phyloP scores from a whole-genome alignment of 2,888 invertebrate species.

The Uropetala carovei region DNA sequence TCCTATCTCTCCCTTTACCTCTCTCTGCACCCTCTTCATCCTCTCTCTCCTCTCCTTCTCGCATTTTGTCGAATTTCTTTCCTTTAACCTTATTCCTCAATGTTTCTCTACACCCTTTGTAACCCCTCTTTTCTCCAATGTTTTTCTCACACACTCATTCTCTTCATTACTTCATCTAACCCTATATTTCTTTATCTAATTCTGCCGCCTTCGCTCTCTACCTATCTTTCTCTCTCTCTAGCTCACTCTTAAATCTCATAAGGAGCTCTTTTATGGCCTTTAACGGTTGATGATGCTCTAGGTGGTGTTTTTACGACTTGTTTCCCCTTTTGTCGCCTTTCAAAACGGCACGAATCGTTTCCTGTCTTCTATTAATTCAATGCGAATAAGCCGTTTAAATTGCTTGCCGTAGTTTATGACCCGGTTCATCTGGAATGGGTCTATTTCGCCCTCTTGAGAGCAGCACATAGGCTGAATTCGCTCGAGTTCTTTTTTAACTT shows the following conservation, averaged over 20 bases:
- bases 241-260: too few species aligned
- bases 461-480: not conserved
- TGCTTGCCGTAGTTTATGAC: constrained; percentile 3
- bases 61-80: not conserved
- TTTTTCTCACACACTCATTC: too few species aligned
- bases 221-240: too few species aligned
- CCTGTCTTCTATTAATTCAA: constrained; percentile 24
- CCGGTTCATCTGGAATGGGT: not conserved
- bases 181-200: too few species aligned
- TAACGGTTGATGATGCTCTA: too few species aligned
- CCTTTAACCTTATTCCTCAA: not conserved
- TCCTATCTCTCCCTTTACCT: not conserved
- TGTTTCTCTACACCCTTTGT: too few species aligned
- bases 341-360: not conserved
- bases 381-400: not conserved
- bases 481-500: not conserved
- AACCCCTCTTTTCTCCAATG: too few species aligned
- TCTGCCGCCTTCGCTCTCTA: too few species aligned
- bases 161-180: too few species aligned
- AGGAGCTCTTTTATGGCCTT: too few species aligned
- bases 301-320: not conserved
- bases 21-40: not conserved
- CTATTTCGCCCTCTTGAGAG: not conserved
- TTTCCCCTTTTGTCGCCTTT: not conserved
- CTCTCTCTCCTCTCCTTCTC: not conserved